A percentile compares a stretch with the other conserved stretches of the same genome.
Conservation (phyloP, 2,797 vertebrate species). For the Orientallactaga sibirica region DNA sequence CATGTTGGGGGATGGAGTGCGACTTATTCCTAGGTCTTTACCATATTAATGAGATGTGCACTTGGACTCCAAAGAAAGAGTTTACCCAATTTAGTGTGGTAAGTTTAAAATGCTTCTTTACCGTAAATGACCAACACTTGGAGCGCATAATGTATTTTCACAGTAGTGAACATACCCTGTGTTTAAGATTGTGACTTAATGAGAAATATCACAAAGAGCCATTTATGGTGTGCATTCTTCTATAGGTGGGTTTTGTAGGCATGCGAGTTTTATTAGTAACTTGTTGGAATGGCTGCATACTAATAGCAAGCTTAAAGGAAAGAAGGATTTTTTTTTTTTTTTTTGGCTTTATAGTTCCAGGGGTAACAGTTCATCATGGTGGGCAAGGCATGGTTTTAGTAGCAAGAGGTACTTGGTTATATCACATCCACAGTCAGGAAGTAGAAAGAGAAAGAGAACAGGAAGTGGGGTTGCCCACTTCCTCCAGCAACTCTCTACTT, state of each 20-base stretch:
- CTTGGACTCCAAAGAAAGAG: constrained; percentile 27
- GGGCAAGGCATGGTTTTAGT: too few species aligned
- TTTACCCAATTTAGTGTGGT: not conserved
- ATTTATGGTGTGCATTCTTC: not conserved
- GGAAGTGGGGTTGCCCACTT: too few species aligned
- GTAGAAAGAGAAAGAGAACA: too few species aligned
- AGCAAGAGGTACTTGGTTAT: too few species aligned
- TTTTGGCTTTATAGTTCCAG: too few species aligned
- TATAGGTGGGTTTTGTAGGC: not conserved
- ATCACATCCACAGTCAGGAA: too few species aligned
- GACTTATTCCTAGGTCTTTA: not conserved
- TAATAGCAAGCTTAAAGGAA: too few species aligned
- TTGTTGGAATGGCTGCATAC: too few species aligned
- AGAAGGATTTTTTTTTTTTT: too few species aligned
- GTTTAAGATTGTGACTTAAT: constrained; percentile 7
- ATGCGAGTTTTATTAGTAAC: not conserved
- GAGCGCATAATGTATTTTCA: not conserved
- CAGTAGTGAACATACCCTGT: not conserved
- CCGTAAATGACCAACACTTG: not conserved
- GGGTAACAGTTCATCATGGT: too few species aligned
- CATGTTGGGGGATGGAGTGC: not conserved
- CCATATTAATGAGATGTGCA: not conserved
- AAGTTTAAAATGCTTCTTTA: constrained; percentile 44
- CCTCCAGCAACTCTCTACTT: too few species aligned
- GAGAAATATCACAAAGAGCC: not conserved